Conservation (phyloP, 2,113 vertebrate species). For the Larimichthys crocea region DNA sequence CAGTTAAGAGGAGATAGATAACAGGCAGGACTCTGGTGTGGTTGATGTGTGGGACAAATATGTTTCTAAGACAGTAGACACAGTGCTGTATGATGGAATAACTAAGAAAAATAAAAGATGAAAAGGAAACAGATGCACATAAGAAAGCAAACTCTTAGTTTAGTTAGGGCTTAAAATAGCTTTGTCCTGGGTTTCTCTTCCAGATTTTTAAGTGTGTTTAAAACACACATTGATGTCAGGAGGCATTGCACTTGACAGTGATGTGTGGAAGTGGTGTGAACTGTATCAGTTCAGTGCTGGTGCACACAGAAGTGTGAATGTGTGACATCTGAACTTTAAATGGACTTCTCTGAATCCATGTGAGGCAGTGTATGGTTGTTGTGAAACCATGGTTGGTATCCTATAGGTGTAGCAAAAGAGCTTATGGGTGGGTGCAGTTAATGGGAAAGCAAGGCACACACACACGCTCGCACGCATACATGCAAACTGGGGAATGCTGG, state of each 20-base stretch:
- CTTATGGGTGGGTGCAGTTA: not conserved
- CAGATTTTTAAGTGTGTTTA: constrained; percentile 5
- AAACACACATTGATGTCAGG: not conserved
- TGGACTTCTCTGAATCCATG: not conserved
- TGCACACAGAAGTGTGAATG: constrained; percentile 23
- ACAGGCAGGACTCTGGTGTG: constrained; percentile 9
- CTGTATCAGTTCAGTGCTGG: not conserved
- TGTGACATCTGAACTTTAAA: constrained; percentile 61
- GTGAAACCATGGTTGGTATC: constrained; percentile 21
- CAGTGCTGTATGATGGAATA: not conserved
- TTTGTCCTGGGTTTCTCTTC: not conserved
- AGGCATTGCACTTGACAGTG: constrained; percentile 3
- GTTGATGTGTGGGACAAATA: constrained; percentile 24
- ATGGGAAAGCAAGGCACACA: constrained; percentile 36
- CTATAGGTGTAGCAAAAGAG: constrained; percentile 25
- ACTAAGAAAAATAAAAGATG: not conserved
- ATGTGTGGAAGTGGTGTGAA: constrained; percentile 27
- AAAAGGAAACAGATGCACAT: not conserved
- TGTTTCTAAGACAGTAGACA: constrained; percentile 2
- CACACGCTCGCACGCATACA: constrained; percentile 7
- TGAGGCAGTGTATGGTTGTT: constrained; percentile 43
- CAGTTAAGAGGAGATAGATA: constrained; percentile 23
- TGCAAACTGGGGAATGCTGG: constrained; percentile 57
- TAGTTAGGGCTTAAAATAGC: not conserved
- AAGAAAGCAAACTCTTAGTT: not conserved